Conservation (phyloP, 2,113 vertebrate species). For the Siphamia tubifer region DNA sequence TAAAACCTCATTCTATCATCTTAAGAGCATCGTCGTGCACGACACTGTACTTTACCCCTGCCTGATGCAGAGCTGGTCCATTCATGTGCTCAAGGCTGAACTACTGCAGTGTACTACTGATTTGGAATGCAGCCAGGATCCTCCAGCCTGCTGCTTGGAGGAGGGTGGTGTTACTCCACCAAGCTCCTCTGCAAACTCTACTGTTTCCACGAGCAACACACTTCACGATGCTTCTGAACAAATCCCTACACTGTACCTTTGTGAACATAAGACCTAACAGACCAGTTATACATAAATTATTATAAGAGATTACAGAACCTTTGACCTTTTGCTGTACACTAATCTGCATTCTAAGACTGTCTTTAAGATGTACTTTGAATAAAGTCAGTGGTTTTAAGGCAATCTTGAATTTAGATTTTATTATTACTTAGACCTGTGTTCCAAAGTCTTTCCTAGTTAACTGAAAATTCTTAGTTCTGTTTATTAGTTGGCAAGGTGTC, state of each 20-base stretch:
- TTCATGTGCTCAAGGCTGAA: constrained; percentile 13
- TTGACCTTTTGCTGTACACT: background rate
- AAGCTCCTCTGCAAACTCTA: background rate
- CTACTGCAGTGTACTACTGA: background rate
- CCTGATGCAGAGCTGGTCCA: background rate
- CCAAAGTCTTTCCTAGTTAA: too few relatives aligned
- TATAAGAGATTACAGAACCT: background rate
- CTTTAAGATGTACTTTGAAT: too few relatives aligned
- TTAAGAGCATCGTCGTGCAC: background rate
- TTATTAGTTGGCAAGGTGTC: too few relatives aligned
- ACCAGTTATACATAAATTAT: too few relatives aligned
- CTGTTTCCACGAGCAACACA: background rate
- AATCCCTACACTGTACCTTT: background rate
- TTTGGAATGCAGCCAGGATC: constrained; percentile 13
- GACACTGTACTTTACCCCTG: background rate
- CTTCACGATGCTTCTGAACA: background rate
- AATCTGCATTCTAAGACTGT: background rate
- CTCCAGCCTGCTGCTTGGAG: constrained; percentile 10
- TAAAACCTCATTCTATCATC: background rate
- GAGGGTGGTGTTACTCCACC: background rate
- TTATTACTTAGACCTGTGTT: too few relatives aligned
- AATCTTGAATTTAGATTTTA: too few relatives aligned
- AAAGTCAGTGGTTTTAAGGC: too few relatives aligned
- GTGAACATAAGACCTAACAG: too few relatives aligned
- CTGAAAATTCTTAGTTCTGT: too few relatives aligned